Conservation (phyloP, 2,888 invertebrate species). For the Conops quadrifasciatus region DNA sequence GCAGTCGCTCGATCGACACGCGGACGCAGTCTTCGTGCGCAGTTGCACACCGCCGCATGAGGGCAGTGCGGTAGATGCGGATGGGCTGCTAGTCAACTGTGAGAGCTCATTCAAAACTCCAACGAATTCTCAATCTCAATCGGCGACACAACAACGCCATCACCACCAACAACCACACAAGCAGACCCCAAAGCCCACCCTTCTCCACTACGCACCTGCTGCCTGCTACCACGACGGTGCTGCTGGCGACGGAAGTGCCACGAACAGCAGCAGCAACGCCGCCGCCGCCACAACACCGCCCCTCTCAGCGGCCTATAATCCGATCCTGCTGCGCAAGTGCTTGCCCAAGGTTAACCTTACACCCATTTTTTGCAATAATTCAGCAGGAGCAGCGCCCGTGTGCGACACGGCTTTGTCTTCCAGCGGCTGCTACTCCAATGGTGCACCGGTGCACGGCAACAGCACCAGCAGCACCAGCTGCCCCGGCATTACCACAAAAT, state of each 20-base stretch:
- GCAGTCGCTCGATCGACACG: constrained; percentile 45
- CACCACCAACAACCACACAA: constrained; percentile 34
- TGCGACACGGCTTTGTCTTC: neutral
- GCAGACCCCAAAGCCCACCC: constrained; percentile 46
- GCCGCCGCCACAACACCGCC: constrained; percentile 14
- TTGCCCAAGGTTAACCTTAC: constrained; percentile 63
- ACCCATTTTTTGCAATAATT: constrained; percentile 58
- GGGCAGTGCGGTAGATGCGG: constrained; percentile 11
- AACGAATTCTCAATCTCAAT: constrained; percentile 41
- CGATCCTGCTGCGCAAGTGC: constrained; percentile 52
- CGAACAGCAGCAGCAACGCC: neutral
- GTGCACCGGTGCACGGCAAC: constrained; percentile 50
- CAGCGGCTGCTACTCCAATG: constrained; percentile 34
- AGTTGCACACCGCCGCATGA: constrained; percentile 49
- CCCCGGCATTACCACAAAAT: neutral
- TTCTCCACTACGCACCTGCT: constrained; percentile 49
- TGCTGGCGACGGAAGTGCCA: constrained; percentile 27
- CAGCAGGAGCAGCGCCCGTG: constrained; percentile 32
- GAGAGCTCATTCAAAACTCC: constrained; percentile 54
- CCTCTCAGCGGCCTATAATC: constrained; percentile 40
- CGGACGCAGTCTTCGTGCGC: constrained; percentile 45
- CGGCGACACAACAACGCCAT: constrained; percentile 39
- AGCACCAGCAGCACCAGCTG: constrained; percentile 22
- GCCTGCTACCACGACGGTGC: constrained; percentile 40
- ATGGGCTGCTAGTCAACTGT: constrained; percentile 37